Base-by-base conservation (phyloP, 2,113 vertebrate genomes). In the Miniopterus natalensis region DNA sequence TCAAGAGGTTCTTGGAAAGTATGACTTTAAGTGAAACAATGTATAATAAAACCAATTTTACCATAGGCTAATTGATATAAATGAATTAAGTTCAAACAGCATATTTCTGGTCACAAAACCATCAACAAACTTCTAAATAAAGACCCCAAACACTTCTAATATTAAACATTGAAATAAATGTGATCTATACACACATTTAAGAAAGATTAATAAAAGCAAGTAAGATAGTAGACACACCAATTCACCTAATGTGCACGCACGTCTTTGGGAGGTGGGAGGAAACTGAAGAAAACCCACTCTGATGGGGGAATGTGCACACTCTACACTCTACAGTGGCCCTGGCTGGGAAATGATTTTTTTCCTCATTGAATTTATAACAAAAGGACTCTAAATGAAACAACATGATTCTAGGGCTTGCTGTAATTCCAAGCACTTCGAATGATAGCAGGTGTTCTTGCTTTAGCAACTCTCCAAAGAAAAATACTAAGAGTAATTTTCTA, bases 381-480 rank as follows among this genome's bases (percentile, higher is more conserved):
- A 45, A 63, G 40, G 40, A 21, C 27, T 42, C 15, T 42, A 42
- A 75, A 20, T 75, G 25, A 63, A 81, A 81, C 14, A 4, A 18
- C 17, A 11, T 47, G 59, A 63, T 29, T 47, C 57, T 17, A 63
- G 27, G 57, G 21, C 79, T 63, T 45, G 57, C 40, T 31, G 10
- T 81, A 93, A 90, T 80, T 89, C 11, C 4, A 70, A 91, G 78
- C 31, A 92, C 4, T 78, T 97, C 21, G 51, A 55, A 70, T 49
- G 27, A 74, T 4, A 96, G 29, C n/a, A 84, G 27, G 47, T 17
- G 5, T 95, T 83, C 68, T 90, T 49, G 27, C 53, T 36, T 75
- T 79, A 92, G 53, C 3, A 92, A 36, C 8, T 20, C 45, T 68
- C 13, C 29, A 25, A 5, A 71, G 31, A 23, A 80, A 53, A 49